Percentiles rank a stretch among this genome's conserved stretches.
phyloP scores from a whole-genome alignment of 2,888 invertebrate species.

The Luperina nickerlii region DNA sequence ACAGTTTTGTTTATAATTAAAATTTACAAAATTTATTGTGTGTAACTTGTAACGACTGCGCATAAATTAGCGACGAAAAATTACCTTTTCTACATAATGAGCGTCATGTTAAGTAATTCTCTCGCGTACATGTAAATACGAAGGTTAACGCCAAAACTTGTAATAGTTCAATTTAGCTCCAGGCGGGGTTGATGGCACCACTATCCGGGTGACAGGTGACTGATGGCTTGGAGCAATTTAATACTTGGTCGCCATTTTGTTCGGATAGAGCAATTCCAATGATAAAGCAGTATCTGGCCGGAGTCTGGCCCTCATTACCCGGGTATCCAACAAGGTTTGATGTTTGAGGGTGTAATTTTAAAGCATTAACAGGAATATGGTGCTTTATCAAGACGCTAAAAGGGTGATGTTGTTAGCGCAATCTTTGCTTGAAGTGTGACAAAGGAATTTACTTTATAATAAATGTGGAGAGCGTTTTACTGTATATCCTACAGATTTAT shows the following conservation, averaged over 20 bases:
- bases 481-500: slow-evolving; percentile 18
- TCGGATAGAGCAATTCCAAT: slow-evolving; percentile 78
- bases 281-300: slow-evolving; percentile 76
- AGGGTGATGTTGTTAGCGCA: slow-evolving; percentile 63
- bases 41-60: slow-evolving; percentile 7
- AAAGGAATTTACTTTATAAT: slow-evolving; percentile 49
- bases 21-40: neutral
- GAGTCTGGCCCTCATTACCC: slow-evolving; percentile 70
- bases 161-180: slow-evolving; percentile 72
- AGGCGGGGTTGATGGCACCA: slow-evolving; percentile 67
- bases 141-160: slow-evolving; percentile 56
- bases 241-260: slow-evolving; percentile 76
- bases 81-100: slow-evolving; percentile 19
- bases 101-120: slow-evolving; percentile 35
- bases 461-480: slow-evolving; percentile 25
- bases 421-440: slow-evolving; percentile 59
- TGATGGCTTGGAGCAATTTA: slow-evolving; percentile 76
- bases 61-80: slow-evolving; percentile 41
- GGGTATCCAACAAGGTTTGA: slow-evolving; percentile 54
- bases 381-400: slow-evolving; percentile 65
- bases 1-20: slow-evolving; percentile 11
- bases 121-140: slow-evolving; percentile 39
- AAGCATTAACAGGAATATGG: slow-evolving; percentile 62
- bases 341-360: slow-evolving; percentile 65
- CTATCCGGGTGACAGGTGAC: slow-evolving; percentile 73